Evolutionary conservation across 2,797 vertebrate species (phyloP).

Genomic region (Chloroceryle amazona): DNA sequence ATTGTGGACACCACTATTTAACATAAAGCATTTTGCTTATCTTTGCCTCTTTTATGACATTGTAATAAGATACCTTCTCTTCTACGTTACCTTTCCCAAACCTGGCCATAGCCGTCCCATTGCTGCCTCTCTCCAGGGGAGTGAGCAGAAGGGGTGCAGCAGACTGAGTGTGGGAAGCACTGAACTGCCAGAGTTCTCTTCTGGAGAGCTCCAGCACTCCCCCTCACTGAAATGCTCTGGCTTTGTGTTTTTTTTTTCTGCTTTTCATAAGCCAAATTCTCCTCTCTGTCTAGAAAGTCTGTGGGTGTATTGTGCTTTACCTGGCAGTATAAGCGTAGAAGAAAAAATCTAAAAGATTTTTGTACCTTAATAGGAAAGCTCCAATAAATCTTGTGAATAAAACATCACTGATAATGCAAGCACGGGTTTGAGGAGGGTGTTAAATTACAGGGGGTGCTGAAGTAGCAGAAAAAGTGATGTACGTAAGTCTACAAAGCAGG

Average conservation of each 20-base stretch:
- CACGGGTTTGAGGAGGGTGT: neutral
- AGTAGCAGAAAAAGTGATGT: neutral
- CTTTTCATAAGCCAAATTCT: constrained; percentile 60
- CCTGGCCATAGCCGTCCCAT: neutral
- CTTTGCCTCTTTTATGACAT: neutral
- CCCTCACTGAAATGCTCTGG: constrained; percentile 33
- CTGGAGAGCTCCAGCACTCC: constrained; percentile 39
- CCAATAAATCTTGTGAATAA: neutral
- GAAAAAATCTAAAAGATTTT: neutral
- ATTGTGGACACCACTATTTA: neutral
- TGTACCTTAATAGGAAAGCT: neutral
- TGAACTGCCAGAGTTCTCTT: constrained; percentile 29
- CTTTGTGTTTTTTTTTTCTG: neutral
- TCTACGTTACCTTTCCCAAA: neutral
- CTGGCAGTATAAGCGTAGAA: neutral
- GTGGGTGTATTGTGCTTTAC: constrained; percentile 48
- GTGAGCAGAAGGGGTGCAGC: constrained; percentile 39
- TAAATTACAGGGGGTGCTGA: neutral
- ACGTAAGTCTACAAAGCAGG: neutral
- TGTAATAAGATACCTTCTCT: neutral
- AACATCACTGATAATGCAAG: neutral
- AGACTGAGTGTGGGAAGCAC: constrained; percentile 64
- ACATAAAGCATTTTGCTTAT: neutral
- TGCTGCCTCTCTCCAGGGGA: neutral
- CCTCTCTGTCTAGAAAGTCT: constrained; percentile 14